Conservation (phyloP, 2,113 vertebrate species). For the Melanotaenia duboulayi region DNA sequence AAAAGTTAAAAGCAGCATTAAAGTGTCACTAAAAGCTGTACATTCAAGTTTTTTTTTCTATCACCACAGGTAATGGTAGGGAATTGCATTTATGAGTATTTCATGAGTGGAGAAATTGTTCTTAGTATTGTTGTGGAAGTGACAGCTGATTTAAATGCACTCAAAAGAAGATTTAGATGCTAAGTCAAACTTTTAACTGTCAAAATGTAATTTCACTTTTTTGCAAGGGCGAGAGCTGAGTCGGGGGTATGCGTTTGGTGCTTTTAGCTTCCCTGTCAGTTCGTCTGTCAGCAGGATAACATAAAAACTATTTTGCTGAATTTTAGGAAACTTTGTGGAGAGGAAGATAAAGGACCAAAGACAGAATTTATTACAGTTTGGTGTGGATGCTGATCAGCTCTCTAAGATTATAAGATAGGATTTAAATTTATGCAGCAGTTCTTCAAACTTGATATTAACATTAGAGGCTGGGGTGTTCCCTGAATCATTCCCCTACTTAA, state of each 20-base stretch:
- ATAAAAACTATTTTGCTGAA: too few species aligned
- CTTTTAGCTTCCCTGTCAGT: neutral
- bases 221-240: neutral
- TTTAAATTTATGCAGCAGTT: neutral
- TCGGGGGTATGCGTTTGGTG: neutral
- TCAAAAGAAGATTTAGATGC: neutral
- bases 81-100: neutral
- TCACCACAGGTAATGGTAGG: neutral
- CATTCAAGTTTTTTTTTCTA: neutral
- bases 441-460: constrained; percentile 1
- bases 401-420: neutral
- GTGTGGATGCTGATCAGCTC: too few species aligned
- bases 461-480: constrained; percentile 6
- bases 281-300: neutral
- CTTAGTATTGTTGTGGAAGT: neutral
- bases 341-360: too few species aligned
- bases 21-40: neutral
- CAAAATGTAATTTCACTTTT: constrained; percentile 3
- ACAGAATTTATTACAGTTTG: too few species aligned
- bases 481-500: constrained; percentile 47
- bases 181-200: constrained; percentile 2
- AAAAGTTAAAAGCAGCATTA: neutral
- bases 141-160: neutral
- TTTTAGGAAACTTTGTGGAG: too few species aligned
- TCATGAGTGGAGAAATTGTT: neutral